Evolutionary conservation across 1,140 invertebrate species (phyloP), one percentile per base, ranked within the genome.

Genomic region (Saccostrea cuccullata): DNA sequence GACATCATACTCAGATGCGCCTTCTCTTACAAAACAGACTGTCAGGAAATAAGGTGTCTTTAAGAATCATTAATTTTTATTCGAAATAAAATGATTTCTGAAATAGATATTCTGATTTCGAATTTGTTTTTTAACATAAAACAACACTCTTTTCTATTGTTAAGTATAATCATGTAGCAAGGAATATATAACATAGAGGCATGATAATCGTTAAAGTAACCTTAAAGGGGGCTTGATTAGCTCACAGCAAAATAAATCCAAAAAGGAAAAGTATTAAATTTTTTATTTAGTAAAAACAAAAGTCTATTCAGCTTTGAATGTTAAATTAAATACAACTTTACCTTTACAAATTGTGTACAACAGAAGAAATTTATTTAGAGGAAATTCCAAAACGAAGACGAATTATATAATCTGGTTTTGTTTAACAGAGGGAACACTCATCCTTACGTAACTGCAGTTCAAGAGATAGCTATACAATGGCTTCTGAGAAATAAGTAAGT

Each of bases 1-100:
- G 93, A 93, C 60, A 89, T 91, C 30, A 91, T 93, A 20, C 89
- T 93, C 36, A 86, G 89, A 60, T 93, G 93, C 86, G 91, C 92
- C 55, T 91, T 93, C 85, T 90, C 90, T 17, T 92, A 91, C 77
- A 70, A 90, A 40, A 85, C 87, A 11, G 67, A 88, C 56, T 85
- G 82, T 70, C 87, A 88, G 40, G 70, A 67, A 36, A 60, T 47
- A 20, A 73, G 85, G 85, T 86, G 15, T 82, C 4, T 30, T 30
- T 12, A 82, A 15, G 20, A 58, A 3, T 6, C 6, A 47, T 47
- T 6, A 47, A n/a, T n/a, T n/a, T n/a, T n/a, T n/a, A n/a, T n/a
- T n/a, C n/a, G n/a, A n/a, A n/a, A n/a, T n/a, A 47, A 47, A 47
- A 47, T 47, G 40, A 47, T 47, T 47, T 47, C 6, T 6, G 40